Conservation (phyloP, 2,113 vertebrate species). For the Thermophis baileyi region DNA sequence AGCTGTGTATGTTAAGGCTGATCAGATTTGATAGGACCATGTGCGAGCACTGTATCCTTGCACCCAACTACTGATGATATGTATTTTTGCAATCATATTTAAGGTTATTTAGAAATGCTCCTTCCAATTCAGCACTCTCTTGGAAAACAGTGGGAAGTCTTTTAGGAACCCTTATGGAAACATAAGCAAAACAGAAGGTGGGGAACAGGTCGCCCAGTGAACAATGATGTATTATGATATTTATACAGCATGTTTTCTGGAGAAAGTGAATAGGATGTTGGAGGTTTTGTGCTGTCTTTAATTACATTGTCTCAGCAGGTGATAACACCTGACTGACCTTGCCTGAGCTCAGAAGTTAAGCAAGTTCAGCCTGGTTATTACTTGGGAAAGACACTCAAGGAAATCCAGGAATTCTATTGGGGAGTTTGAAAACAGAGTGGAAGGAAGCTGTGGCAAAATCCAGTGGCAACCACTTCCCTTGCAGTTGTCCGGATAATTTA, state of each 20-base stretch:
- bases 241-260: neutral
- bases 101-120: neutral
- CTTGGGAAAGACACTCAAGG: neutral
- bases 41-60: accelerated
- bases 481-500: neutral
- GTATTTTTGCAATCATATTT: neutral
- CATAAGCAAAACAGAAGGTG: neutral
- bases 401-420: neutral
- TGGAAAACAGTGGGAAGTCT: neutral
- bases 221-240: neutral
- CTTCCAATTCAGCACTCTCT: neutral
- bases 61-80: neutral
- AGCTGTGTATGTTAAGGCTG: neutral
- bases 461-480: neutral
- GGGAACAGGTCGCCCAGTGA: neutral
- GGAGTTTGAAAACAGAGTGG: neutral
- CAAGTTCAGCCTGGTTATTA: neutral
- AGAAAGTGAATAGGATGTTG: neutral
- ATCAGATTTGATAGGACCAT: neutral
- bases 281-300: neutral
- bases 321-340: neutral
- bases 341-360: neutral
- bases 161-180: neutral
- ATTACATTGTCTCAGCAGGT: neutral
- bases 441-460: neutral